phyloP scores from a whole-genome alignment of 1,140 invertebrate species.

The Campoletis sonorensis region DNA sequence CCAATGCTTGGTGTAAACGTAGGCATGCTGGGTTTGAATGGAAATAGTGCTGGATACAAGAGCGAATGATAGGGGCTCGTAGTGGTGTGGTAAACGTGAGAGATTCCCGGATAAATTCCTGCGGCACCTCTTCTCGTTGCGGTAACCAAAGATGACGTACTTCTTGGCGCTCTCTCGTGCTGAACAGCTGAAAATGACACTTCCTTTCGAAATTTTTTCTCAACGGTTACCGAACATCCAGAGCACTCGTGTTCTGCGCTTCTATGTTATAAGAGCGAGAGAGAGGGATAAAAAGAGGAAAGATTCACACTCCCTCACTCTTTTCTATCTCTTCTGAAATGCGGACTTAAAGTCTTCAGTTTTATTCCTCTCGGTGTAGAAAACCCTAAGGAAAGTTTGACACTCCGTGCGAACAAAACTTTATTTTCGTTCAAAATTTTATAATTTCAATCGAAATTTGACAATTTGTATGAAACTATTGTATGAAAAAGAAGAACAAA shows the following conservation, averaged over 20 bases:
- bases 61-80: constrained; percentile 71
- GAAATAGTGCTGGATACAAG: constrained; percentile 74
- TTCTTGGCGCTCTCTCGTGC: constrained; percentile 89
- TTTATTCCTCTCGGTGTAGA: no score
- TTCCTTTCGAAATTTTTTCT: constrained; percentile 53
- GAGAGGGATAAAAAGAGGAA: no score
- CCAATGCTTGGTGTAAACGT: constrained; percentile 63
- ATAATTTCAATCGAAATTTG: no score
- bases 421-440: no score
- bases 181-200: constrained; percentile 85
- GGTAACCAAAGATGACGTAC: constrained; percentile 72
- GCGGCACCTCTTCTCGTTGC: constrained; percentile 70
- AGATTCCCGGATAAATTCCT: constrained; percentile 68
- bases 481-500: no score
- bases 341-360: no score
- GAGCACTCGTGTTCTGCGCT: constrained; percentile 10
- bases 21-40: constrained; percentile 73
- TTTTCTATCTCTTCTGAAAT: background rate
- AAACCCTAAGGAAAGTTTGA: no score
- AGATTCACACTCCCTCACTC: no score
- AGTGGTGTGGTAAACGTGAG: constrained; percentile 67
- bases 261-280: background rate
- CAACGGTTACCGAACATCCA: constrained; percentile 8
- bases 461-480: no score
- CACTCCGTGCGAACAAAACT: no score